phyloP scores from a whole-genome alignment of 2,113 vertebrate species.

The Prunella himalayana region DNA sequence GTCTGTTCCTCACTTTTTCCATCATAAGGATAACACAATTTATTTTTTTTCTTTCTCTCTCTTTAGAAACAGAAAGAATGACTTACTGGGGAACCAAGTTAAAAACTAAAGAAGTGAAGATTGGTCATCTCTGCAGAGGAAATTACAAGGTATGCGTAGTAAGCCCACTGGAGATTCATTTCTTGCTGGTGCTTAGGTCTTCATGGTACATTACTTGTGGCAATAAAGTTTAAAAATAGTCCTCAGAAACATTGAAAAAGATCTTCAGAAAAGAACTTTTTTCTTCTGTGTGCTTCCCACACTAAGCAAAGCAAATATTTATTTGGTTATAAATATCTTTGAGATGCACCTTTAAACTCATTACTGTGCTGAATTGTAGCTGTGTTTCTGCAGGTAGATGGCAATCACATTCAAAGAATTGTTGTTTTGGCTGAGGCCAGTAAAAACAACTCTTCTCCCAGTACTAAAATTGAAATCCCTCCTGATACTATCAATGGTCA shows the following conservation, averaged over 20 bases:
- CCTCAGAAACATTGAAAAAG: neutral
- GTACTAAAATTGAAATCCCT: neutral
- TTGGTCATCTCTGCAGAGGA: neutral
- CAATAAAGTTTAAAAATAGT: constrained; percentile 22
- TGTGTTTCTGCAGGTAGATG: neutral
- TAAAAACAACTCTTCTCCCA: neutral
- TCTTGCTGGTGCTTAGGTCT: neutral
- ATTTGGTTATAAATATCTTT: neutral
- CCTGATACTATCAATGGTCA: neutral
- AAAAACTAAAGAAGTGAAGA: neutral
- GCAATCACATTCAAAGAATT: neutral
- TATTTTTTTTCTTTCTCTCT: neutral
- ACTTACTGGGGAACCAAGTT: neutral
- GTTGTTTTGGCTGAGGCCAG: neutral
- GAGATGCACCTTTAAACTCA: neutral
- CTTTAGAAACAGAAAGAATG: neutral
- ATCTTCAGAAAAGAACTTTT: neutral
- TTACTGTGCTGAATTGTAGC: neutral
- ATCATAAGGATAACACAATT: neutral
- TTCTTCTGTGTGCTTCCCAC: neutral
- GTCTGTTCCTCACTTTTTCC: neutral
- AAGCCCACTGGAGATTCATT: neutral
- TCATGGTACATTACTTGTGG: neutral
- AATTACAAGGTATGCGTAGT: constrained; percentile 2
- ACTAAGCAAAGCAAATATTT: constrained; percentile 14